Evolutionary conservation across 2,113 vertebrate species (phyloP).

Genomic region (Chinchilla lanigera): DNA sequence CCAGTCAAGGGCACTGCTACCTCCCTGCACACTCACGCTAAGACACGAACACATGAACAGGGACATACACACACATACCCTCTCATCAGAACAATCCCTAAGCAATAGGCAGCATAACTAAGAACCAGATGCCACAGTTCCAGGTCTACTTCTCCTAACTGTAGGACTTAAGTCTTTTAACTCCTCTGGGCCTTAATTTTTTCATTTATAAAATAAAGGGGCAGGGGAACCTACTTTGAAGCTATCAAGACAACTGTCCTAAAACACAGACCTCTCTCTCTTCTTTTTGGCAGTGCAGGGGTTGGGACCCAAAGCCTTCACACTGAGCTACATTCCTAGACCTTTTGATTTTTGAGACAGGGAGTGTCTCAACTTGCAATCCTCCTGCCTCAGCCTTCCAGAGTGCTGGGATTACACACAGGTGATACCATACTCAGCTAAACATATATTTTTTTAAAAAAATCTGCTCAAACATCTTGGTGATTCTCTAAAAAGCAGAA

Average conservation of each 20-base stretch:
- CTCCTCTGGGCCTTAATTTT: neutral
- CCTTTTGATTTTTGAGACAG: neutral
- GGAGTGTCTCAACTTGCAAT: neutral
- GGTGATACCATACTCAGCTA: neutral
- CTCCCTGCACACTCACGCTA: neutral
- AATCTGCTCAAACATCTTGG: neutral
- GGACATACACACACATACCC: neutral
- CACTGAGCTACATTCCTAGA: neutral
- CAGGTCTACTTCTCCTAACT: neutral
- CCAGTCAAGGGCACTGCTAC: neutral
- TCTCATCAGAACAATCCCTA: neutral
- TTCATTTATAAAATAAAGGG: constrained; percentile 8
- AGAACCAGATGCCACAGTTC: neutral
- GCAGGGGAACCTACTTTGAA: neutral
- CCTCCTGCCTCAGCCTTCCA: neutral
- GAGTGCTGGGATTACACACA: neutral
- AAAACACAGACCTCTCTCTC: neutral
- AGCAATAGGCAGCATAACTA: neutral
- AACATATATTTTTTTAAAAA: neutral
- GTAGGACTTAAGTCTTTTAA: neutral
- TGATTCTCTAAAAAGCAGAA: neutral
- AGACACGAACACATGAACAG: neutral
- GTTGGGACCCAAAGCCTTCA: neutral
- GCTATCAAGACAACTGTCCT: neutral
- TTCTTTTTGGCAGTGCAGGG: neutral